Evolutionary conservation across 2,888 invertebrate species (phyloP), one percentile per base, ranked within the genome.

Genomic region (Meteorus colon): DNA sequence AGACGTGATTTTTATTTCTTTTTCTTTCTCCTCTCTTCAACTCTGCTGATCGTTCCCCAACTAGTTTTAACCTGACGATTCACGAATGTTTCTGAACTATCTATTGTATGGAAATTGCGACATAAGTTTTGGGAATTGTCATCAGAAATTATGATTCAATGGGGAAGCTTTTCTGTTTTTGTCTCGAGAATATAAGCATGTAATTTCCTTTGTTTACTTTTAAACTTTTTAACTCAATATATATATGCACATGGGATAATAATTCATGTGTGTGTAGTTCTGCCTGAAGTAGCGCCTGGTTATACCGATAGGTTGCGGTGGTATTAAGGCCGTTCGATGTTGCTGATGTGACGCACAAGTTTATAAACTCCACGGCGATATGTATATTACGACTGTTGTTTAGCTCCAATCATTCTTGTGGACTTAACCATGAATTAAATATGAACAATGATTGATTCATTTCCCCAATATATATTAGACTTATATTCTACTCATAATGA

Each of bases 301-400:
- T 78, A 79, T 75, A 77, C 80, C 78, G 76, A 81, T 80, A 80
- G 78, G 79, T 79, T 78, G 77, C 75, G n/a, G 76, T 55, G 76
- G 79, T 79, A 81, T 81, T 80, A 81, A 81, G 81, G 81, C 74
- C 81, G 76, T 80, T 77, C 78, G 78, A 79, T 81, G 80, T 41
- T 24, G 60, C 24, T 37, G 41, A 63, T 70, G 67, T 75, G 70
- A 75, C 75, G 70, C 67, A 75, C 59, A 59, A 65, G 55, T 63
- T 65, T 75, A 70, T 62, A 65, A n/a, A n/a, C 51, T 48, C 16
- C 48, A 34, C 19, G 51, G 37, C 73, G 48, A 34, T 72, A 24
- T 29, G n/a, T 62, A 29, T 31, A 62, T 62, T 62, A 62, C 10
- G n/a, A 31, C 14, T 65, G 16, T 31, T 65, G 37, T 65, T 37